Evolutionary conservation across 2,797 vertebrate genomes (phyloP), one percentile per base, ranked within the genome.

Genomic region (Arrhamphus sclerolepis): DNA sequence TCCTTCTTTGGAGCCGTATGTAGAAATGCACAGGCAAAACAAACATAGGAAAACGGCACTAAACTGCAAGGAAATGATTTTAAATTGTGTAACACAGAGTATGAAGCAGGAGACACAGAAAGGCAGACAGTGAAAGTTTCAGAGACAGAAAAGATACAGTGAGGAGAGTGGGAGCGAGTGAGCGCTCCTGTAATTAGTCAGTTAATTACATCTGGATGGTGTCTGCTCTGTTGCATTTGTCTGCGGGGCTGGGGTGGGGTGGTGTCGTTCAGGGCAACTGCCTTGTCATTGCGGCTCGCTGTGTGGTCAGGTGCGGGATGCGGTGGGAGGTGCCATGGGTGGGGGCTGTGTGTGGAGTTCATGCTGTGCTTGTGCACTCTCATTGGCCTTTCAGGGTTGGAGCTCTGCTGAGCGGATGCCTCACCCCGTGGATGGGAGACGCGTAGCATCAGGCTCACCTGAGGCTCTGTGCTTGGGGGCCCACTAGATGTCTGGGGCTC

Each of bases 201-300:
- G 94, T 95, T 97, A 97, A 98, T 97, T 97, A 95, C 93, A 90
- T 94, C 94, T 95, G 94, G 93, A 93, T 94, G 93, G 92, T 95
- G 94, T 96, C 94, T 94, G 96, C 96, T 96, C 94, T 92, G 11
- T n/a, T n/a, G n/a, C n/a, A n/a, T n/a, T n/a, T n/a, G n/a, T n/a
- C n/a, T n/a, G n/a, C 18, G 42, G 42, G 42, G 19, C 13, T 92
- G 95, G 95, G 95, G 94, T 94, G 94, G 94, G 94, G n/a, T n/a
- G n/a, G n/a, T n/a, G n/a, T n/a, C n/a, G n/a, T n/a, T n/a, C n/a
- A n/a, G n/a, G n/a, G n/a, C n/a, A n/a, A n/a, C n/a, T n/a, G n/a
- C n/a, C n/a, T n/a, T n/a, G n/a, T n/a, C n/a, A n/a, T n/a, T n/a
- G n/a, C n/a, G n/a, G n/a, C n/a, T n/a, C n/a, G n/a, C n/a, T n/a